Base-by-base conservation (phyloP, 2,888 invertebrate genomes). In the Imbricaverruca yamaguchii region DNA sequence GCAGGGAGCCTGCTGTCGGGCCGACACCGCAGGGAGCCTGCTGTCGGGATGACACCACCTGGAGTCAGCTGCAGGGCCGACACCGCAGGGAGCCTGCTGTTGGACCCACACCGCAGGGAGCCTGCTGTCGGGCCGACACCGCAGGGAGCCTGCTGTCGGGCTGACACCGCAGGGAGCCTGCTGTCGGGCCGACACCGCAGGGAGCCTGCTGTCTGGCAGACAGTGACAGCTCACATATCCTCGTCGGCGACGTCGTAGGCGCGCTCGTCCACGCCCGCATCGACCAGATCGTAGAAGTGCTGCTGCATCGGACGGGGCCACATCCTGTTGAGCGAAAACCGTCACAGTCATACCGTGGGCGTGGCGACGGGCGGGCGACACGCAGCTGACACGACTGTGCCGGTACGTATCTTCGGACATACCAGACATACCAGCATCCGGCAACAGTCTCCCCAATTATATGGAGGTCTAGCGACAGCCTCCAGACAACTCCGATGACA, bases 241-340 rank as follows among this genome's bases (percentile, higher is more conserved):
- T 53, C 53, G 74, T 39, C 53, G 13, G 7, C 11, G 23, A 78
- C 57, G n/a, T 78, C 57, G 15, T 23, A 57, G 53, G 11, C 53
- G 9, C 13, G n/a, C 57, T 57, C 55, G 57, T 78, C 57, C 56
- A 78, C n/a, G 12, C 78, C 78, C 11, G 57, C 21, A 23, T 78
- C 57, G 8, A 78, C 0, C 21, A 78, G n/a, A 12, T 78, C 21
- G 57, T 78, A 78, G 78, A 78, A 78, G 23, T 57, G 78, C 78
- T 78, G 78, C 78, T 78, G 78, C 78, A 21, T 78, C n/a, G 57
- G 13, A 13, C 78, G 78, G 10, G 78, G 78, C 78, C 78, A 78
- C 0, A 78, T 1, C 57, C 78, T 78, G 74, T 12, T 9, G 74
- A 39, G 2, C 18, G 21, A 7, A 11, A 9, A 8, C 53, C 74